A percentile compares a stretch with the other conserved stretches of the same genome.
Evolutionary conservation across 2,797 vertebrate species (phyloP).

Genomic region (Australoheros facetus): DNA sequence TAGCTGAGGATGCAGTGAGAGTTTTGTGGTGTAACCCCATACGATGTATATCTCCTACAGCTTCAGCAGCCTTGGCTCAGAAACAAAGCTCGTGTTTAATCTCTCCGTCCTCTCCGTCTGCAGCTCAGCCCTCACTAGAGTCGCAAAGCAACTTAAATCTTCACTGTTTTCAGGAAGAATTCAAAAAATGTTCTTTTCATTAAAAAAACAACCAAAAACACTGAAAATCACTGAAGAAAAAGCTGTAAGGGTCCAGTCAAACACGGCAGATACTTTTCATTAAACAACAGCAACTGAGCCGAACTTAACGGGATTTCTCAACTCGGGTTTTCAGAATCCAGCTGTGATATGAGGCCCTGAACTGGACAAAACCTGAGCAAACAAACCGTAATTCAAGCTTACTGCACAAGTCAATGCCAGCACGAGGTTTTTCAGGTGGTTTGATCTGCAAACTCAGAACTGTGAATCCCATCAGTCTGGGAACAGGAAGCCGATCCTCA

Average conservation of each 20-base stretch:
- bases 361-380: no score
- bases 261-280: not conserved
- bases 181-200: not conserved
- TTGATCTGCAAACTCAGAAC: not conserved
- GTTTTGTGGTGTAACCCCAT: not conserved
- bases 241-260: no score
- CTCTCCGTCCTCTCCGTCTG: not conserved
- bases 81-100: not conserved
- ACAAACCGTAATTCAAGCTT: no score
- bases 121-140: no score
- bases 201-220: not conserved
- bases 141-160: accelerated
- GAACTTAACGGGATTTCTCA: no score
- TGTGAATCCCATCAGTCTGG: no score
- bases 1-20: constrained; percentile 15
- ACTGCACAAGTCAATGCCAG: no score
- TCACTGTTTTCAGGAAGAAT: not conserved
- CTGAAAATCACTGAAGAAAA: not conserved
- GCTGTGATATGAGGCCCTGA: no score
- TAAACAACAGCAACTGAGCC: no score
- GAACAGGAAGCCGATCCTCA: not conserved
- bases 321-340: no score
- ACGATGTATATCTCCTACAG: not conserved
- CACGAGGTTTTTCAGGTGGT: not conserved
- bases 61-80: not conserved